phyloP scores from a whole-genome alignment of 2,888 invertebrate genomes.

The Podotricha telesiphe region DNA sequence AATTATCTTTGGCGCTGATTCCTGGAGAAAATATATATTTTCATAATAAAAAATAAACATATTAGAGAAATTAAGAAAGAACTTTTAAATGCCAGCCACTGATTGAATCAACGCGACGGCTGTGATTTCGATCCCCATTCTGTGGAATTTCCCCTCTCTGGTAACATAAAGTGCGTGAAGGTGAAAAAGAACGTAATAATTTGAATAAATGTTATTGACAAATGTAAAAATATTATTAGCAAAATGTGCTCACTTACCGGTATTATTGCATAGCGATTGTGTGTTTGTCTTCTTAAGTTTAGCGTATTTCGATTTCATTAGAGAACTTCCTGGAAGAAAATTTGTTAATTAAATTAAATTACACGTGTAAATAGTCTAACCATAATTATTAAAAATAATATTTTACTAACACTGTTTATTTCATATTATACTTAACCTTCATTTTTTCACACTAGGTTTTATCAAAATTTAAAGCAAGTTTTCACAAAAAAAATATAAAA shows the following conservation, averaged over 20 bases:
- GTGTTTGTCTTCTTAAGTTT: background rate
- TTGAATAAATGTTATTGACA: background rate
- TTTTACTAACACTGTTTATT: too few relatives aligned
- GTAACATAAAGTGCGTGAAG: too few relatives aligned
- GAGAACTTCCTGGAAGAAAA: slow-evolving; percentile 10
- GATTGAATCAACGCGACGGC: too few relatives aligned
- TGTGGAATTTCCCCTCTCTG: too few relatives aligned
- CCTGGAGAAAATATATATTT: background rate
- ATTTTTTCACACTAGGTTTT: too few relatives aligned
- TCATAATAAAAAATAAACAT: background rate
- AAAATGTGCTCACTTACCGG: background rate
- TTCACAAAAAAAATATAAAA: background rate
- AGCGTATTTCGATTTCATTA: background rate
- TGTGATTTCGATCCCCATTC: too few relatives aligned
- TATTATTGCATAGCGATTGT: background rate
- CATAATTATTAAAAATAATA: too few relatives aligned
- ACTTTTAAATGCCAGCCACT: too few relatives aligned
- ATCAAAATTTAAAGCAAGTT: too few relatives aligned
- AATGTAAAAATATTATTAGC: background rate
- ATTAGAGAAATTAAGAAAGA: too few relatives aligned
- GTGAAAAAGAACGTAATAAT: background rate
- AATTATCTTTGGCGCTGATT: background rate
- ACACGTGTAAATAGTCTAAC: background rate
- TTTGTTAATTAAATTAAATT: background rate
- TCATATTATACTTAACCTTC: too few relatives aligned